Base-by-base conservation (phyloP, 2,797 vertebrate genomes). In the Tachyglossus aculeatus region DNA sequence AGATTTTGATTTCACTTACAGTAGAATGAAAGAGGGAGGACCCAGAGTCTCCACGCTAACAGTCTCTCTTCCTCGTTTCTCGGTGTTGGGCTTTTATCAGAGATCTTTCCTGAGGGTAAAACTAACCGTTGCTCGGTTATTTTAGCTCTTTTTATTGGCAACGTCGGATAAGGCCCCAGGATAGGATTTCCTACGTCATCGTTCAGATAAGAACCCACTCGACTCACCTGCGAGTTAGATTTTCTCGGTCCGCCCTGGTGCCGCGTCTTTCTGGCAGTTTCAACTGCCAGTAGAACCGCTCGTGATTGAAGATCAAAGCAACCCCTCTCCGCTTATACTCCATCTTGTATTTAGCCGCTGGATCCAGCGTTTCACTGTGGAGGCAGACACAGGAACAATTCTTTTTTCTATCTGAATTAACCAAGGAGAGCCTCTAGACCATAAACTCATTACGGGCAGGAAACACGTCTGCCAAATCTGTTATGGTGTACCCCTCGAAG, bases 261-360 rank as follows among this genome's bases (percentile, higher is more conserved):
- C 98, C 98, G 2, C 74, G 71, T 62, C 97, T 91, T 0, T 78
- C 39, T 0, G 14, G 9, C 75, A 99, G 54, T 0, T 0, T 80
- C 38, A 99, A 86, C 0, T 63, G 86, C 97, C 96, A 98, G 73
- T 10, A 94, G 84, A 99, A 99, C 29, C 9, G 62, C 77, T 99
- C 96, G 0, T 99, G 96, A 82, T 99, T 99, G 82, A 99, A 99
- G 78, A 99, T 96, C 9, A 99, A 89, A 0, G 96, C 98, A 10
- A 94, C 29, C 43, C 98, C 98, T 86, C 98, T 90, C 40, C 83
- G 91, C 59, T 80, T 92, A 77, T 96, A 89, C 78, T 90, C 88
- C 97, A 96, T 99, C 78, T 90, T 95, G 89, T 99, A 99, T 81
- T 95, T 92, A 62, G 89, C 88, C 29, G 82, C 78, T 4, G 96